phyloP scores from a whole-genome alignment of 53 echinoderm and acorn worm genomes.

The Astropecten irregularis region DNA sequence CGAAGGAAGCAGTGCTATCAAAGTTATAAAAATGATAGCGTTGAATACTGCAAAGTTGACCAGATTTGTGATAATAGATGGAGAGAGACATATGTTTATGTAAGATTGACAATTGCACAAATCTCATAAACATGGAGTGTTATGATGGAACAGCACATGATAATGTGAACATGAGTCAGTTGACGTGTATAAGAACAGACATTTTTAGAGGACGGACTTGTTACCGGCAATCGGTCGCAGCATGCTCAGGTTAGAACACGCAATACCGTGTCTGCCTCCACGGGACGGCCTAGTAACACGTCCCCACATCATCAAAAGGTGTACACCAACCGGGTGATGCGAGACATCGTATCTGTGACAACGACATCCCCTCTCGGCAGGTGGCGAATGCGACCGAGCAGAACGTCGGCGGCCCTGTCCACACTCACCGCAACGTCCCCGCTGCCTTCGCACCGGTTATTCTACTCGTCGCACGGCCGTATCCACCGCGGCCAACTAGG shows the following conservation, averaged over 20 bases:
- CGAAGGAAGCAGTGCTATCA: no score
- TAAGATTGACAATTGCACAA: no score
- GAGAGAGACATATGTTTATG: no score
- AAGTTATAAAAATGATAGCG: no score
- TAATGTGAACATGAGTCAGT: no score
- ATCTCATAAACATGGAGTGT: no score
- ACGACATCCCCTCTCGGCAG: constrained; percentile 52
- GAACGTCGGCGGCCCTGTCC: constrained; percentile 35
- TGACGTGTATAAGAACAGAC: no score
- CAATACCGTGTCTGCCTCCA: constrained; percentile 31
- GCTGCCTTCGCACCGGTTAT: constrained; percentile 27
- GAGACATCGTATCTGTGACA: constrained; percentile 58
- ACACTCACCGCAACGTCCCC: constrained; percentile 21
- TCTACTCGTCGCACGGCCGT: constrained; percentile 32
- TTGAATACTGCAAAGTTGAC: no score
- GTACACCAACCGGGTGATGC: constrained; percentile 38
- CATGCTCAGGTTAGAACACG: constrained; percentile 47
- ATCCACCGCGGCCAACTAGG: no score
- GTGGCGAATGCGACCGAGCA: constrained; percentile 52
- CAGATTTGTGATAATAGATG: no score
- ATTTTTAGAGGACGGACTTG: no score
- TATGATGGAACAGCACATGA: no score
- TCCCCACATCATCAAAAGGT: constrained; percentile 49
- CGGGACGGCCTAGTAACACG: constrained; percentile 32
- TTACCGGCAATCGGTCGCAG: constrained; percentile 31